Evolutionary conservation across 1,140 invertebrate species (phyloP), one percentile per base, ranked within the genome.

Genomic region (Pseudomyrmex flavicornis): DNA sequence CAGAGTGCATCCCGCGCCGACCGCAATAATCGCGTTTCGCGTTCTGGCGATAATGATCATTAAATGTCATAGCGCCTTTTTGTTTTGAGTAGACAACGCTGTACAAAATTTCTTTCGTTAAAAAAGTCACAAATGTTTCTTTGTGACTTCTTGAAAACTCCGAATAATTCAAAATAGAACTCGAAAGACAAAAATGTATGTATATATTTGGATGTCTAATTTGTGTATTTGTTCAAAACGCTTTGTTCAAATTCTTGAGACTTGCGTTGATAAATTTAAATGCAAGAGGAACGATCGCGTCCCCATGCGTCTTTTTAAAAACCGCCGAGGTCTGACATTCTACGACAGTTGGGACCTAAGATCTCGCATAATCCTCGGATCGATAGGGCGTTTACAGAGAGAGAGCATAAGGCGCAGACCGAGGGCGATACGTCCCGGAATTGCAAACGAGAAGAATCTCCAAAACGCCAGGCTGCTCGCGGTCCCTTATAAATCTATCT

Each of bases 401-500:
- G 58, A 61, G 20, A 61, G 73, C 58, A 77, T 83, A 84, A 85
- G 66, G 54, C 44, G 35, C 70, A 66, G 61, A 66, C 56, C 44
- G 83, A 74, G 35, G 17, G 66, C 76, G 83, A 85, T 82, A 82
- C 77, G 82, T 87, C 63, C 61, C 73, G 59, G 50, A 65, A 73
- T 83, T 75, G 82, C 85, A 87, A 87, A 84, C 84, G 88, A 89
- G 90, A 85, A 90, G 89, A 93, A 94, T 93, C 89, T 87, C 69
- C 90, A 88, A 94, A 93, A 93, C 89, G 90, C 82, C 79, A 83
- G 68, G 84, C 85, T 83, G 80, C 75, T 85, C 82, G 83, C 85
- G 56, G 73, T 52, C 90, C 87, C 90, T 91, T 93, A 93, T 93
- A 94, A 94, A 93, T 94, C 90, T 86, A 91, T 93, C 90, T 90